Percentiles rank a stretch among this genome's conserved stretches.
phyloP scores from a whole-genome alignment of 2,797 vertebrate genomes.

The Capromys pilorides region DNA sequence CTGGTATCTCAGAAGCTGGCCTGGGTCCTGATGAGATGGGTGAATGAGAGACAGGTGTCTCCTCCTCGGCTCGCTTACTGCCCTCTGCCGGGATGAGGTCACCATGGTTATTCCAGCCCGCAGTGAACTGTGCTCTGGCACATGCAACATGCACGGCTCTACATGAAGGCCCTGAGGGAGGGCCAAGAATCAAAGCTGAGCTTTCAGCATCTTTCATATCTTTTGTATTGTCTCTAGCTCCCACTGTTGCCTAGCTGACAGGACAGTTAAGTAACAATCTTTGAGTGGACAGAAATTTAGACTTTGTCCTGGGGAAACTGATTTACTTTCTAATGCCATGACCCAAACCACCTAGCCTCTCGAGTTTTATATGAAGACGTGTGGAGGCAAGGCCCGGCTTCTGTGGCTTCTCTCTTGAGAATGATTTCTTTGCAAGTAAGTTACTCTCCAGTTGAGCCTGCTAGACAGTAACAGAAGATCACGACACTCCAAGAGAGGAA shows the following conservation, averaged over 20 bases:
- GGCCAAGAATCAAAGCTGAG: accelerated
- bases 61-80: background rate
- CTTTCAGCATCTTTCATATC: background rate
- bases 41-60: background rate
- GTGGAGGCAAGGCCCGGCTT: background rate
- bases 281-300: background rate
- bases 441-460: accelerated
- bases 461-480: background rate
- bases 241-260: background rate
- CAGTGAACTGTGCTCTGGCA: accelerated
- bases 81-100: background rate
- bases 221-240: background rate
- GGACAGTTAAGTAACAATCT: background rate
- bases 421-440: background rate
- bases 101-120: accelerated
- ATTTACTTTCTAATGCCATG: background rate
- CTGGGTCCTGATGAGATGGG: background rate
- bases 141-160: accelerated
- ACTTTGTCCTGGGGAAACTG: background rate
- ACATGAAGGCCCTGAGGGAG: accelerated
- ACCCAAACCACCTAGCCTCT: background rate
- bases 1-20: background rate
- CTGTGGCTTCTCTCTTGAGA: background rate
- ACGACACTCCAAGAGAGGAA: background rate
- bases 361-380: accelerated